Evolutionary conservation across 1,140 invertebrate genomes (phyloP).

Genomic region (Euwallacea fornicatus): DNA sequence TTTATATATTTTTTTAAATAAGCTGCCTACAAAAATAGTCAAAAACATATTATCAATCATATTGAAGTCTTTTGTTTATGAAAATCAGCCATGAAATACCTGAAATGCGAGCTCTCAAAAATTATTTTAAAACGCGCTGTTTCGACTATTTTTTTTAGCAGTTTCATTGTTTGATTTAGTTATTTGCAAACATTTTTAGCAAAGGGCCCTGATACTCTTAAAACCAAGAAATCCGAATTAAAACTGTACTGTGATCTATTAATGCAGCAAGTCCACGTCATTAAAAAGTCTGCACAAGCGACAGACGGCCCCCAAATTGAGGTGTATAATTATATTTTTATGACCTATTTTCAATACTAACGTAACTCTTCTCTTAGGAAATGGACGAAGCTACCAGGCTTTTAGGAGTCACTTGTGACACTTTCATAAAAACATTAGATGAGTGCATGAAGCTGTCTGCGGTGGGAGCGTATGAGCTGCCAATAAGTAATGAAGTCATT

Average conservation of each 20-base stretch:
- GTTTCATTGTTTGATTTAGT: no score
- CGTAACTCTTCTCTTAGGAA: slow-evolving; percentile 60
- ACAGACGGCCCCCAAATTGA: slow-evolving; percentile 53
- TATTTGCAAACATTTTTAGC: not conserved
- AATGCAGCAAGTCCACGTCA: slow-evolving; percentile 81
- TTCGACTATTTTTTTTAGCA: no score
- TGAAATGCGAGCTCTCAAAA: no score
- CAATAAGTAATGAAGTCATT: slow-evolving; percentile 50
- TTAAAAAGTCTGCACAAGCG: slow-evolving; percentile 67
- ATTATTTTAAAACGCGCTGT: no score
- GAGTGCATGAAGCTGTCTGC: slow-evolving; percentile 74
- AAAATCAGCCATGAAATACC: no score
- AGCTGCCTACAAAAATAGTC: no score
- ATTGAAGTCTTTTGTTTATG: no score
- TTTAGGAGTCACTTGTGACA: slow-evolving; percentile 78
- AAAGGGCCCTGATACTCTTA: slow-evolving; percentile 59
- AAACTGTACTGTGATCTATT: slow-evolving; percentile 78
- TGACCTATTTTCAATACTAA: slow-evolving; percentile 1
- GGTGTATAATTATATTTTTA: slow-evolving; percentile 17
- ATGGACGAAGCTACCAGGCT: slow-evolving; percentile 74
- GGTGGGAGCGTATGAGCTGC: slow-evolving; percentile 55
- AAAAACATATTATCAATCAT: not conserved
- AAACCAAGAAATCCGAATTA: slow-evolving; percentile 77
- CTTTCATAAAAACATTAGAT: slow-evolving; percentile 79
- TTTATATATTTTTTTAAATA: slow-evolving; percentile 11